Conservation (phyloP, 1,140 invertebrate species). For the Lanistes nyassanus region DNA sequence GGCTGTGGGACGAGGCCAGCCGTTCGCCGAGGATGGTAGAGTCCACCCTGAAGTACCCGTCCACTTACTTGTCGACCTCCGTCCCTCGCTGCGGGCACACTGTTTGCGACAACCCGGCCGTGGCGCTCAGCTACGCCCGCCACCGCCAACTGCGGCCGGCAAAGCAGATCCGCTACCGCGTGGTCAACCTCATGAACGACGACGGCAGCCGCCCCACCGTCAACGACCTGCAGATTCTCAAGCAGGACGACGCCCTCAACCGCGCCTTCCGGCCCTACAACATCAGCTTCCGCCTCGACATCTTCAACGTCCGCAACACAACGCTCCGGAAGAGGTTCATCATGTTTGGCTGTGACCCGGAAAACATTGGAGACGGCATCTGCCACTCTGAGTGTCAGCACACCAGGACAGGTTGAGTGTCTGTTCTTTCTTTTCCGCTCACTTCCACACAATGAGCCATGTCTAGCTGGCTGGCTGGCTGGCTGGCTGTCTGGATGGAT, state of each 20-base stretch:
- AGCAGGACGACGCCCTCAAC: constrained; percentile 45
- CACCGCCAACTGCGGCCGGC: constrained; percentile 28
- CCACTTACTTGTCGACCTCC: constrained; percentile 29
- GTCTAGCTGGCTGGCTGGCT: no score
- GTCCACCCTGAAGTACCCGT: constrained; percentile 25
- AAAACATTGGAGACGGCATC: constrained; percentile 42
- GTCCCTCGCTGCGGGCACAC: constrained; percentile 54
- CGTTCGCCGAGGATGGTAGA: constrained; percentile 14
- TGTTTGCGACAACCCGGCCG: constrained; percentile 57
- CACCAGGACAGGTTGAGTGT: constrained; percentile 28
- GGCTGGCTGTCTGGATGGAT: no score
- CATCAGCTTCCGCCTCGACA: constrained; percentile 47
- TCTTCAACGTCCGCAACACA: constrained; percentile 40
- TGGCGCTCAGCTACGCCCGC: constrained; percentile 42
- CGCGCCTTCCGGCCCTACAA: constrained; percentile 54
- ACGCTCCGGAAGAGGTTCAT: constrained; percentile 38
- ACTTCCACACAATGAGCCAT: no score
- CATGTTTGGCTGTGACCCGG: constrained; percentile 47
- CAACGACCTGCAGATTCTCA: constrained; percentile 39
- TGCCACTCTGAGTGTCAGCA: constrained; percentile 49
- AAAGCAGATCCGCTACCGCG: constrained; percentile 45
- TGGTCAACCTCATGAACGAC: constrained; percentile 51
- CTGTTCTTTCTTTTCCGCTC: no score
- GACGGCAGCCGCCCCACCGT: constrained; percentile 48
- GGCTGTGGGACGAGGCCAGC: constrained; percentile 22